phyloP scores from a whole-genome alignment of 2,888 invertebrate species.

The Acrobeloides nanus region DNA sequence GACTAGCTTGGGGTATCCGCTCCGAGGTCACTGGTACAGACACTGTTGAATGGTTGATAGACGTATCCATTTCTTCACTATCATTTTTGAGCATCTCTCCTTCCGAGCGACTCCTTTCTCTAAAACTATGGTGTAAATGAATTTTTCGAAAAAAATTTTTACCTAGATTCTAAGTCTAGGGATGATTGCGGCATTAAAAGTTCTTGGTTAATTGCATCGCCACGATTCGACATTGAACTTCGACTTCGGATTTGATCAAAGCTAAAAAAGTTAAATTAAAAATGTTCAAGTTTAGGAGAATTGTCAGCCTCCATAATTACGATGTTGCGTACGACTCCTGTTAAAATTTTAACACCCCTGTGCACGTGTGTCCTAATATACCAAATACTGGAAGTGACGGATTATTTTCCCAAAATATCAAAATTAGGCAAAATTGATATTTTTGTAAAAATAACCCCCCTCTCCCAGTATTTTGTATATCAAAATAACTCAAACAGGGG shows the following conservation, averaged over 20 bases:
- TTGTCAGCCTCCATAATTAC: not conserved
- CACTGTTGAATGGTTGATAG: conserved; percentile 32
- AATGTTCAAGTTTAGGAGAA: not conserved
- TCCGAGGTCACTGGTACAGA: conserved; percentile 31
- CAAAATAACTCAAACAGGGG: too few relatives aligned
- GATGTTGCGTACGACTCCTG: too few relatives aligned
- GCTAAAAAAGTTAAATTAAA: conserved; percentile 20
- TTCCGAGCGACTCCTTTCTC: conserved; percentile 49
- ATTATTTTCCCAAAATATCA: too few relatives aligned
- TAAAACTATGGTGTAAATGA: conserved; percentile 8
- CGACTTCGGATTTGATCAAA: conserved; percentile 41
- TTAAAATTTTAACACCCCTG: too few relatives aligned
- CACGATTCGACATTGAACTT: conserved; percentile 39
- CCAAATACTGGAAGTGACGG: too few relatives aligned
- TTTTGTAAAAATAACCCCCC: too few relatives aligned
- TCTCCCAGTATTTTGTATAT: too few relatives aligned
- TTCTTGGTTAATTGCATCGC: conserved; percentile 13
- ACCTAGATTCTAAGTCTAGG: conserved; percentile 21
- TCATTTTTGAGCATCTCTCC: conserved; percentile 39
- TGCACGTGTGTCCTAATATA: too few relatives aligned
- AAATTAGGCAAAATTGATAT: too few relatives aligned
- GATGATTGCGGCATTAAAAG: conserved; percentile 22
- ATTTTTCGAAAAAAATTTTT: not conserved
- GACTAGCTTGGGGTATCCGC: conserved; percentile 20
- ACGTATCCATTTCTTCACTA: conserved; percentile 28